phyloP scores from a whole-genome alignment of 37 sponge, comb jelly and placozoan genomes.

The Hexactinellida sp. region DNA sequence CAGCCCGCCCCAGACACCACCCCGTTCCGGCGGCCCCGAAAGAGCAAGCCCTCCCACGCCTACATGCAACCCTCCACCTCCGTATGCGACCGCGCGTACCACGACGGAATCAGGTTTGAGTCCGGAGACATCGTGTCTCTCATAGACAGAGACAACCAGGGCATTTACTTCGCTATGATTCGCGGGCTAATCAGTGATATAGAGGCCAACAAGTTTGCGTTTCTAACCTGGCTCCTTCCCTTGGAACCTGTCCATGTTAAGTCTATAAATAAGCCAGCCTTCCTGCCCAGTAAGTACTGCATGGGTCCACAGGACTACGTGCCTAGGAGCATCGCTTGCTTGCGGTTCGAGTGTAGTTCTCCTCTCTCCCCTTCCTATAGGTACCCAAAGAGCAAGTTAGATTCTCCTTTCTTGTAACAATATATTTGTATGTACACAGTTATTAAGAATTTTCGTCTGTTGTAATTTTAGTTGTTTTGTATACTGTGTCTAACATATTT shows the following conservation, averaged over 20 bases:
- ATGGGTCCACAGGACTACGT: conserved; percentile 6
- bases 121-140: not conserved
- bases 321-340: not conserved
- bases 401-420: conserved; percentile 4
- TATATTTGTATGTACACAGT: not conserved
- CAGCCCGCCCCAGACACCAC: not conserved
- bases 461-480: not conserved
- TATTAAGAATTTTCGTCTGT: not conserved
- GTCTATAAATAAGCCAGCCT: not conserved
- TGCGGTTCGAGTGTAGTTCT: conserved; percentile 1
- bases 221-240: not conserved
- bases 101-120: not conserved
- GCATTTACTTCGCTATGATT: not conserved
- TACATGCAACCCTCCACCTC: conserved; percentile 1
- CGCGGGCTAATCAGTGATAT: conserved; percentile 3
- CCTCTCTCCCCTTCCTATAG: not conserved
- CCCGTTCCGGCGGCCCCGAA: not conserved
- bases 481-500: too few relatives aligned
- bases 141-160: conserved; percentile 1
- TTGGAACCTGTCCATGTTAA: not conserved
- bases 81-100: not conserved
- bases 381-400: not conserved
- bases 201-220: not conserved
- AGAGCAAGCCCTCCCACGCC: not conserved
- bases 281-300: not conserved